Conservation (phyloP, 2,113 vertebrate species). For the Rhynchopsitta pachyrhyncha region DNA sequence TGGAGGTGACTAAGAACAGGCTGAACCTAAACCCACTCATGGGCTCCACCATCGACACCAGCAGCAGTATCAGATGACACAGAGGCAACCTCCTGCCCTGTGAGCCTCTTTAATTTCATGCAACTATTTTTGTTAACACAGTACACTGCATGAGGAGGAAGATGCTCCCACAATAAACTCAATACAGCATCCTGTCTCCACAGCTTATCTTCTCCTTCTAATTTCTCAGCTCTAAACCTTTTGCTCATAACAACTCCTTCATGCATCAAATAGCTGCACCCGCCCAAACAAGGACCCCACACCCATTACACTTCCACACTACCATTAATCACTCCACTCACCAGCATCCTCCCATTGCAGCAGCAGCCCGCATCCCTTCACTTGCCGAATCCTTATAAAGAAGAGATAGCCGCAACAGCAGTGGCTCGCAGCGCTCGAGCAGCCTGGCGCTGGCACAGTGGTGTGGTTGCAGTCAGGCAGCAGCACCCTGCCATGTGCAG, state of each 20-base stretch:
- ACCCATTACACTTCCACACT: too few relatives aligned
- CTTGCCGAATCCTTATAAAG: not conserved
- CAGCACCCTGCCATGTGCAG: not conserved
- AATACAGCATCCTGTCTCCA: not conserved
- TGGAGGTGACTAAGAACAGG: not conserved
- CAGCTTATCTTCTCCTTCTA: not conserved
- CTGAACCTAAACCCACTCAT: not conserved
- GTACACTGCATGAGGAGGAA: not conserved
- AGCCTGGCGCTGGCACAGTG: rapidly evolving
- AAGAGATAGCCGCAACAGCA: not conserved
- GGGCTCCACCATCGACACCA: not conserved
- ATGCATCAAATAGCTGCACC: not conserved
- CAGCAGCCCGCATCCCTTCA: not conserved
- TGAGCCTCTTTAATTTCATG: not conserved
- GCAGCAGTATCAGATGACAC: not conserved
- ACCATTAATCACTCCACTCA: rapidly evolving
- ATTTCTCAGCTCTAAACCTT: not conserved
- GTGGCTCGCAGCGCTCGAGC: rapidly evolving
- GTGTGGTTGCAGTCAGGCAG: not conserved
- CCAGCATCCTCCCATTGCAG: not conserved
- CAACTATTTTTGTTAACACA: not conserved
- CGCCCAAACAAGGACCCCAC: not conserved
- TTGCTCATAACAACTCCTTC: not conserved
- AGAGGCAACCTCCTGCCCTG: not conserved
- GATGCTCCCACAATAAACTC: not conserved